Percentiles rank a stretch among this genome's conserved stretches.
Conservation (phyloP, 1,140 invertebrate genomes). For the Dinothrombium tinctorium region DNA sequence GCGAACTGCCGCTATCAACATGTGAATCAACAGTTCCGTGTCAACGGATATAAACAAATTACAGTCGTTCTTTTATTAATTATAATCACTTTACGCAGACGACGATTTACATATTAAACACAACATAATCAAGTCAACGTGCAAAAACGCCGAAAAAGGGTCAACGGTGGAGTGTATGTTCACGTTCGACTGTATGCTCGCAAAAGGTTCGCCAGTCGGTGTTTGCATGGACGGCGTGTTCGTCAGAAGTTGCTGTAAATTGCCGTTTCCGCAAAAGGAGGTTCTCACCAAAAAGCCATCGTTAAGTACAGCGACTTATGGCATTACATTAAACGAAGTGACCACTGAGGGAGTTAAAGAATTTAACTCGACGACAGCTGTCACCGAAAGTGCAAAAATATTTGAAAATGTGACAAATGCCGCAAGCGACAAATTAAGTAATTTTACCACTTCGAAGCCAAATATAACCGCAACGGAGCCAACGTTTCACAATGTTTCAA, state of each 20-base stretch:
- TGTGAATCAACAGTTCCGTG: no score
- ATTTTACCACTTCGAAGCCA: not conserved
- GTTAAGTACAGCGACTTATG: no score
- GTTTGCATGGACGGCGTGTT: constrained; percentile 77
- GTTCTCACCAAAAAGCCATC: not conserved
- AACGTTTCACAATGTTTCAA: no score
- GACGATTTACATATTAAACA: no score
- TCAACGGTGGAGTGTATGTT: no score
- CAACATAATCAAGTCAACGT: no score
- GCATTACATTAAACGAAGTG: not conserved
- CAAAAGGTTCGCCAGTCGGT: constrained; percentile 65
- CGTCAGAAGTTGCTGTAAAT: constrained; percentile 58
- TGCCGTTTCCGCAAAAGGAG: constrained; percentile 13
- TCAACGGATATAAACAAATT: no score
- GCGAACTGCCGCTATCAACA: no score
- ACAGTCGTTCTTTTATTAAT: no score
- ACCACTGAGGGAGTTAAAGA: not conserved
- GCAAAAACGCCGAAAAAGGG: no score
- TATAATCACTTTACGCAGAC: no score
- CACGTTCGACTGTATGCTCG: constrained; percentile 57
- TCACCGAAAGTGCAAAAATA: not conserved
- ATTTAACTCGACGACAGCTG: not conserved
- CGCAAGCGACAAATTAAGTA: not conserved
- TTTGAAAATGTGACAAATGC: not conserved
- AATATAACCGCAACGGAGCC: no score